A percentile compares a stretch with the other conserved stretches of the same genome.
phyloP scores from a whole-genome alignment of 1,140 invertebrate species.

The Bombus consobrinus region DNA sequence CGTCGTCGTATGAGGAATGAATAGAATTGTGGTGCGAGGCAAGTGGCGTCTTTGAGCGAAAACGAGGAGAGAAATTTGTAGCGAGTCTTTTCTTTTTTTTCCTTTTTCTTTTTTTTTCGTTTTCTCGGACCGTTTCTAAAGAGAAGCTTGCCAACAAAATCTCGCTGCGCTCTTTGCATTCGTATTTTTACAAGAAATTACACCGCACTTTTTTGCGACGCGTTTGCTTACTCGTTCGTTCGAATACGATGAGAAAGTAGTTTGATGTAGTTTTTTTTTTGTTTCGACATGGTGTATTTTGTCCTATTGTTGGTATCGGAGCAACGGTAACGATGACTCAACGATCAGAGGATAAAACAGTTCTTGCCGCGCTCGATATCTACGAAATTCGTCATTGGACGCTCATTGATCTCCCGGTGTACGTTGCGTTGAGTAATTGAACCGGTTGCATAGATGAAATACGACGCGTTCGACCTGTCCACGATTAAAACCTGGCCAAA shows the following conservation, averaged over 20 bases:
- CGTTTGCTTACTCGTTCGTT: neutral
- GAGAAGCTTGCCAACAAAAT: neutral
- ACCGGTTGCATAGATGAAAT: conserved; percentile 54
- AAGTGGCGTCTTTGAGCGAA: neutral
- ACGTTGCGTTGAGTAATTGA: conserved; percentile 58
- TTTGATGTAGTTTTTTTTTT: neutral
- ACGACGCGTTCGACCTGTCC: conserved; percentile 49
- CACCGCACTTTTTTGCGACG: neutral
- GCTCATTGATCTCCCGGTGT: conserved; percentile 56
- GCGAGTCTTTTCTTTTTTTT: too few relatives aligned
- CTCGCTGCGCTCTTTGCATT: neutral
- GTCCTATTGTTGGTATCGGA: neutral
- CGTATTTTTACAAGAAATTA: neutral
- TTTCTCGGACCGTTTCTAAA: neutral
- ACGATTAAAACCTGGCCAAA: conserved; percentile 55
- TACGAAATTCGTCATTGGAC: conserved; percentile 36
- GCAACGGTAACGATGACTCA: neutral
- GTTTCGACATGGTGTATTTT: too few relatives aligned
- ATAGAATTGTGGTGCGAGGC: neutral
- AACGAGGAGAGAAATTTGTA: too few relatives aligned
- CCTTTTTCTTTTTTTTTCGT: too few relatives aligned
- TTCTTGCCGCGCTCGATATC: conserved; percentile 4
- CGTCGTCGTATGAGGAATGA: neutral
- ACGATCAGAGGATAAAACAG: conserved; percentile 2
- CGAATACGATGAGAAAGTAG: too few relatives aligned